A percentile compares a stretch with the other conserved stretches of the same genome.
Conservation (phyloP, 2,888 invertebrate species). For the Oegoconia quadripuncta region DNA sequence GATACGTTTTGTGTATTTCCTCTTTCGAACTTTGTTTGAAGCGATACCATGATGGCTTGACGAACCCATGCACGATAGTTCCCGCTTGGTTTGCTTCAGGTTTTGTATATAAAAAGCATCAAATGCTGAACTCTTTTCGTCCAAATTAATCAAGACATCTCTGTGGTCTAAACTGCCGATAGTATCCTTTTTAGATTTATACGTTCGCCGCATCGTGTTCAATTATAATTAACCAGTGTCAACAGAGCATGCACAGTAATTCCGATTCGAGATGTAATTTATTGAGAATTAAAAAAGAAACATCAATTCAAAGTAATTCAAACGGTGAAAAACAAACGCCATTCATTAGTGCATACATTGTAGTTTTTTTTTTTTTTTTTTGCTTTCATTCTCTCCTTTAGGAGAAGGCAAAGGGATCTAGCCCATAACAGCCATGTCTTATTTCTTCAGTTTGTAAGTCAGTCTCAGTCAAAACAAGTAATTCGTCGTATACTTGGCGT, state of each 20-base stretch:
- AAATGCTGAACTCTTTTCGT: constrained; percentile 57
- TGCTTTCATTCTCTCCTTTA: too few species aligned
- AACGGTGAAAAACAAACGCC: constrained; percentile 10
- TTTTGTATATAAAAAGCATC: constrained; percentile 70
- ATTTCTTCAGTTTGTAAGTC: too few species aligned
- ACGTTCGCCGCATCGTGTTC: constrained; percentile 55
- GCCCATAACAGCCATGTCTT: too few species aligned
- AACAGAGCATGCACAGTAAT: too few species aligned
- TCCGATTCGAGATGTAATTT: too few species aligned
- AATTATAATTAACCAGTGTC: background rate
- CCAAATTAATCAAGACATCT: constrained; percentile 50
- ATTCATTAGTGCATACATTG: too few species aligned
- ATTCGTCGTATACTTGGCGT: too few species aligned
- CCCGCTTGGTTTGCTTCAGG: constrained; percentile 66
- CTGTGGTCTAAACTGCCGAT: constrained; percentile 46
- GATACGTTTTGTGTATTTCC: constrained; percentile 61
- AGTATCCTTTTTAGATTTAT: constrained; percentile 58
- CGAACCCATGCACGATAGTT: constrained; percentile 48
- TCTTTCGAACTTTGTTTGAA: constrained; percentile 58
- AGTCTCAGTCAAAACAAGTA: too few species aligned
- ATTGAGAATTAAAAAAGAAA: too few species aligned
- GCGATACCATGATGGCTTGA: constrained; percentile 38
- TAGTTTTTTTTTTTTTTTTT: too few species aligned
- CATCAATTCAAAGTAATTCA: constrained; percentile 11
- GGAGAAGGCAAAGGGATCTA: too few species aligned